These are phyloP conservation scores for Cylloceria caligata DNA, from an alignment of 2,888 invertebrate species.

Conservation along the genomic window DNA sequence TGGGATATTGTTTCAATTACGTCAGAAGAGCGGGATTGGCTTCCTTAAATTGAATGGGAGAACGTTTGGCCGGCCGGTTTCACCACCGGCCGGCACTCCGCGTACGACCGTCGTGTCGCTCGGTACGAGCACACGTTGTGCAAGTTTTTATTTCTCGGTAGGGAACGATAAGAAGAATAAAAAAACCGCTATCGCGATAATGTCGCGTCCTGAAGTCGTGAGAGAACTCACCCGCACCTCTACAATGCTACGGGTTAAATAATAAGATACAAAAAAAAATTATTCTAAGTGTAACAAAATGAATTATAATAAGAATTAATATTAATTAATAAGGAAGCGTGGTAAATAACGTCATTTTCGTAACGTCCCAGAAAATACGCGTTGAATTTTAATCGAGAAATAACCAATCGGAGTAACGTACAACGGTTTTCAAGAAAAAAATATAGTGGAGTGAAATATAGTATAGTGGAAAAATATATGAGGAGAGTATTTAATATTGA, in stretches of 20 bases:
- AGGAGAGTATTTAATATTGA: constrained; percentile 17
- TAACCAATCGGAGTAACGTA: constrained; percentile 1
- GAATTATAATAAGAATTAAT: constrained; percentile 4
- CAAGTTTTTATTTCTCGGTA: constrained; percentile 52
- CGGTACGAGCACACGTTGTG: constrained; percentile 66
- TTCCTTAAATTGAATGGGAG: constrained; percentile 73
- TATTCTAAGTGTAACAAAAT: neutral
- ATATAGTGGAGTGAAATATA: constrained; percentile 56
- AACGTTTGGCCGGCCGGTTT: constrained; percentile 69
- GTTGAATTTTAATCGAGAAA: constrained; percentile 3
- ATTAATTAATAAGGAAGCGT: neutral
- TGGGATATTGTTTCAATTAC: neutral
- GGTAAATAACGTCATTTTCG: neutral
- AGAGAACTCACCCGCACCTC: constrained; percentile 36
- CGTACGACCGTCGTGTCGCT: constrained; percentile 80
- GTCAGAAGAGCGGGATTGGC: constrained; percentile 66
- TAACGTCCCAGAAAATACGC: neutral
- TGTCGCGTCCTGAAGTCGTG: constrained; percentile 52
- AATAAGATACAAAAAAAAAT: neutral
- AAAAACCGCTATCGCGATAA: constrained; percentile 48
- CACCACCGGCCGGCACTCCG: constrained; percentile 80
- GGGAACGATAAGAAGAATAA: constrained; percentile 7
- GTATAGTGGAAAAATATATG: too few relatives aligned
- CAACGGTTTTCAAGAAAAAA: neutral
- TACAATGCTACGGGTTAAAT: constrained; percentile 28